phyloP scores from a whole-genome alignment of 2,113 vertebrate species.

The Panthera tigris region DNA sequence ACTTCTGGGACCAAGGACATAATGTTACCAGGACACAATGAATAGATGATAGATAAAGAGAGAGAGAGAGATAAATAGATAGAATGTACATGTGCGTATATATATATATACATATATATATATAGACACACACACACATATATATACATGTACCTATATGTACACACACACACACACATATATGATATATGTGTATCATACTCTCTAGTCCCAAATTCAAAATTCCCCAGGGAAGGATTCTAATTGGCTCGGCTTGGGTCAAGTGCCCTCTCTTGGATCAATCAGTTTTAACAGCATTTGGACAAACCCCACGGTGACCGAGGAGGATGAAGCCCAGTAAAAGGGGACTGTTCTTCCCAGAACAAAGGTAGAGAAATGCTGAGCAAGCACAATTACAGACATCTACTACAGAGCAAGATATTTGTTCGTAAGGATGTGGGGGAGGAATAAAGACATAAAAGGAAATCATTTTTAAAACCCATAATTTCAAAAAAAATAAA shows the following conservation, averaged over 20 bases:
- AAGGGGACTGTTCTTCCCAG: neutral
- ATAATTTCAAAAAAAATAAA: neutral
- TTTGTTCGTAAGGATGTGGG: neutral
- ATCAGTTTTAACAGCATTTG: neutral
- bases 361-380: neutral
- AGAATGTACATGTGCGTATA: neutral
- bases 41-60: neutral
- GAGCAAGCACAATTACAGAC: neutral
- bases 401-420: neutral
- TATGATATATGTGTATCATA: neutral
- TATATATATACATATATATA: neutral
- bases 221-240: neutral
- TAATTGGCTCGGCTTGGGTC: neutral
- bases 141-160: neutral
- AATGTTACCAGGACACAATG: neutral
- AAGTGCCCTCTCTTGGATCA: neutral
- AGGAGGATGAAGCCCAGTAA: neutral
- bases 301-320: neutral
- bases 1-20: neutral
- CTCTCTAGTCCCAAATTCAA: neutral
- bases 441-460: neutral
- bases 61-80: neutral
- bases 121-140: neutral
- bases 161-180: rapidly evolving
- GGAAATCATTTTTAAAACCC: neutral